Evolutionary conservation across 2,797 vertebrate species (phyloP), one percentile per base, ranked within the genome.

Genomic region (Brotula barbata): DNA sequence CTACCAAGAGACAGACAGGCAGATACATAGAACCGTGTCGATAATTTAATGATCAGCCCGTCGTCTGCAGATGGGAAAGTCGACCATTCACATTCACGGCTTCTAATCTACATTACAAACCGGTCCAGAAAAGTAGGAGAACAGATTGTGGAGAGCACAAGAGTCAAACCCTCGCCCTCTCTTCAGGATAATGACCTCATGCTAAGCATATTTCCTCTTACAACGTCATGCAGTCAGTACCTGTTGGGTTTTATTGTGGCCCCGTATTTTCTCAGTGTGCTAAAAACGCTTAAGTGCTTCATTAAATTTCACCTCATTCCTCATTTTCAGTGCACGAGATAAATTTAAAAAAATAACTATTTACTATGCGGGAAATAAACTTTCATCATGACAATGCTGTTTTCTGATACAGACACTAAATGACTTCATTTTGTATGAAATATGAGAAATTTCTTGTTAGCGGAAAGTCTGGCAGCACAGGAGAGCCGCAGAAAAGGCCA

Each of bases 391-490:
- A 14, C 25, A 46, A 46, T 46, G 10, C 21, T 53, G 15, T 45
- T 46, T 17, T 52, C 19, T 6, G 7, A 13, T 8, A 16, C 20
- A 40, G 17, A 19, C 44, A 15, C 16, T 33, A 9, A 16, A 50
- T 31, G 22, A 21, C 7, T 68, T 22, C 21, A 7, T 3, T 17
- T 53, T 53, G 37, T 42, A 14, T 15, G 45, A 46, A 31, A 31
- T 11, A 51, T 25, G 15, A 42, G 44, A 68, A 52, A 37, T 51
- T 68, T 60, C 41, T 62, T 56, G 37, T 41, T 43, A 5, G 39
- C 44, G 45, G 23, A 25, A 53, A 58, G 47, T 61, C 65, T 40
- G 37, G 22, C 56, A 47, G 14, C 25, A 54, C 12, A 40, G 22
- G 15, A 16, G 14, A 31, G 51, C 14, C 49, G 22, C 61, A 13